Evolutionary conservation across 2,113 vertebrate genomes (phyloP), one percentile per base, ranked within the genome.

Genomic region (Indicator indicator): DNA sequence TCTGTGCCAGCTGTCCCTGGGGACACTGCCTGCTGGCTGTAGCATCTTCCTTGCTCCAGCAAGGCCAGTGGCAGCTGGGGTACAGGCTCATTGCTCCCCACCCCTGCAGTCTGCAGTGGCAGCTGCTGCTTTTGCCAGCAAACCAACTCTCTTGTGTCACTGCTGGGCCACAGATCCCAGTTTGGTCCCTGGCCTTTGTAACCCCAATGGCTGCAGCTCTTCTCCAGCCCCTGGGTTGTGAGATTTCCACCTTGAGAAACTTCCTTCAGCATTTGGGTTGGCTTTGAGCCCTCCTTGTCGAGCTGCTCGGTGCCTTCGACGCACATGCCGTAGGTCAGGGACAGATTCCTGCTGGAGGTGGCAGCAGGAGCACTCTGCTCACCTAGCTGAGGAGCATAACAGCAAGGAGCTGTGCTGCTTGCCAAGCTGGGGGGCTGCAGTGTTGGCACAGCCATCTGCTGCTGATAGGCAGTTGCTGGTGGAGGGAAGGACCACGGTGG

Each of bases 251-350:
- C 54, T 9, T 48, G 50, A 83, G 58, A 14, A 60, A 10, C 2
- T 54, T 54, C 64, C 77, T 83, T 62, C 19, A 72, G 68, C 18
- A 0, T 42, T 5, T 24, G 32, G 0, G 63, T 5, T 5, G 44
- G 38, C 48, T 69, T 55, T 5, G 62, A 8, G 2, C 33, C 46
- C 3, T 42, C 48, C 33, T 26, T 26, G 38, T 69, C 16, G 1
- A 1, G 1, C 1, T 3, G 55, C 11, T 50, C 74, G 0, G 55
- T 24, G 28, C 58, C 71, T 12, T 92, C 9, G 2, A 89, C 5
- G 1, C 97, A 98, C 13, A 97, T 1, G 7, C 97, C 98, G 0
- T 97, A 97, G 44, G 60, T 86, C 1, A 42, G n/a, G 62, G 94
- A 42, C 70, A 90, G 83, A 7, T 10, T 23, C 3, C 11, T 8